phyloP scores from a whole-genome alignment of 2,797 vertebrate species.

The Adelosebastes latens region DNA sequence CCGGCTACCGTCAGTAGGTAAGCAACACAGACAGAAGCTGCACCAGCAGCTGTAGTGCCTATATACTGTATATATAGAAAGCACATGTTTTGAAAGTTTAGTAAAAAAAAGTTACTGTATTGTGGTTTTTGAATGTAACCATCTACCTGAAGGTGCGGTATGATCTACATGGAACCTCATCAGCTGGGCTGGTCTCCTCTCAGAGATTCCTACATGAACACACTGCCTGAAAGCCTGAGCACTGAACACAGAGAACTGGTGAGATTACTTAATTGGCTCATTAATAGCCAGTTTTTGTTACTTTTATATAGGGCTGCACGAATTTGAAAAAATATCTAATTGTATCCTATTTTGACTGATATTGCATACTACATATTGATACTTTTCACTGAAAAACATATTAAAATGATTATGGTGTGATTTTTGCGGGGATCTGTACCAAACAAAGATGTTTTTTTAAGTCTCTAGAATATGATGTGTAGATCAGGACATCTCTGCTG shows the following conservation, averaged over 20 bases:
- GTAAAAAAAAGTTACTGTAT: background rate
- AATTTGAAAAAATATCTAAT: too few relatives aligned
- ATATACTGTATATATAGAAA: background rate
- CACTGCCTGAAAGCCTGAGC: constrained; percentile 83
- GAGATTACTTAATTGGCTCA: constrained; percentile 30
- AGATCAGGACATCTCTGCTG: too few relatives aligned
- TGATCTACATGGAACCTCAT: constrained; percentile 97
- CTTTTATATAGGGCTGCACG: background rate
- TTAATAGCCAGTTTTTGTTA: background rate
- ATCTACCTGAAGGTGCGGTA: constrained; percentile 88
- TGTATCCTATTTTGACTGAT: too few relatives aligned
- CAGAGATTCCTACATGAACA: constrained; percentile 93
- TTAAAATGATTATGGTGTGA: too few relatives aligned
- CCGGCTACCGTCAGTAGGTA: constrained; percentile 97
- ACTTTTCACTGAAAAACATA: too few relatives aligned
- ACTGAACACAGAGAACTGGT: constrained; percentile 88
- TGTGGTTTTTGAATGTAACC: background rate
- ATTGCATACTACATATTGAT: too few relatives aligned
- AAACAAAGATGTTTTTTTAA: too few relatives aligned
- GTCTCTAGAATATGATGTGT: too few relatives aligned
- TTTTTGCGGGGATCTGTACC: too few relatives aligned
- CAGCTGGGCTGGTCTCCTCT: constrained; percentile 92
- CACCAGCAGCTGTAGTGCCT: background rate
- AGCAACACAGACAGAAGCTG: background rate
- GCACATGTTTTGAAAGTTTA: background rate